Base-by-base conservation (phyloP, 2,113 vertebrate genomes). In the Donacobius atricapilla region DNA sequence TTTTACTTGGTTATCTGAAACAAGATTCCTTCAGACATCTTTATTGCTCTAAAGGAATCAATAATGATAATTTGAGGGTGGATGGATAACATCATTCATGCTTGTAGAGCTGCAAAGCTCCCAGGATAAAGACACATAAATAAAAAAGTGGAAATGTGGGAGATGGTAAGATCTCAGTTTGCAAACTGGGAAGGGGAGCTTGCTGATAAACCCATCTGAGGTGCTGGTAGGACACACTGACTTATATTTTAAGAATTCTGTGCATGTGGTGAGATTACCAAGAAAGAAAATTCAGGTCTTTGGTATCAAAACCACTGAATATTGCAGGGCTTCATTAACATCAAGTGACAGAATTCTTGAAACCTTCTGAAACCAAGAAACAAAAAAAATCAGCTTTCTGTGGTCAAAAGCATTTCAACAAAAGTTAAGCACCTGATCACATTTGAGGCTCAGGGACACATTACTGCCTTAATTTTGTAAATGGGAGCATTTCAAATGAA, bases 371-470 rank as follows among this genome's bases (percentile, higher is more conserved):
- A 83, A 25, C 4, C 8, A 28, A 20, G 6, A 37, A 75, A 25
- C 2, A 31, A 75, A 16, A 24, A 24, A 37, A 40, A 35, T 5
- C 24, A 37, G 4, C 5, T 83, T 85, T 79, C 63, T 83, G 15
- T 73, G 15, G 2, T 51, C 17, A 81, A 73, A 93, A 95, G 15
- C 16, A 35, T 76, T 73, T 44, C 21, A 66, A 53, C 12, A 13
- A 9, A 70, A 42, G 10, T 63, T 50, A 63, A 56, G 22, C 5
- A 42, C 17, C 15, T 71, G 16, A 5, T 47, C 2, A 4, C 0
- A 0, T 54, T 54, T 6, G 4, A 23, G 64, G 57, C 13, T n/a
- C 13, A 50, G 39, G 15, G 19, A 37, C n/a, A 57, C 44, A 19
- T 39, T 61, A 7, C 5, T 60, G 31, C 22, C 7, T 91, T 76